Evolutionary conservation across 2,888 invertebrate genomes (phyloP).

Genomic region (Drosophila neotestacea): DNA sequence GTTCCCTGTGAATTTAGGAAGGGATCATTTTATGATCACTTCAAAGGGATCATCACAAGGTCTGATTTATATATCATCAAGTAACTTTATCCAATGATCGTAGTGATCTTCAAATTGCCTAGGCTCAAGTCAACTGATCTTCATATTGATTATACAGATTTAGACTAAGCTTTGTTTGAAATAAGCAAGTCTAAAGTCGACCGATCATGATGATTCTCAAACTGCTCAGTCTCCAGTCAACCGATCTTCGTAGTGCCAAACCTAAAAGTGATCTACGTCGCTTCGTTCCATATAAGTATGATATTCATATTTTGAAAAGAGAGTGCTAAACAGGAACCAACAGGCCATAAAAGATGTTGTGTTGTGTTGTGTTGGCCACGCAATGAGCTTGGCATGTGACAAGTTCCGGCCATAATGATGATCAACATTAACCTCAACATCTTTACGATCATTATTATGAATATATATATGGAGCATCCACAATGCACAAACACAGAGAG

Average conservation of each 20-base stretch:
- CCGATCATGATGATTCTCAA: not conserved
- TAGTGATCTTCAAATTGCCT: not conserved
- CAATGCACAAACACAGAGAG: conserved; percentile 26
- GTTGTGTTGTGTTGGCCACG: conserved; percentile 31
- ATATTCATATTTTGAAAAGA: not conserved
- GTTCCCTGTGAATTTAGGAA: too few species aligned
- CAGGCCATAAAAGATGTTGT: conserved; percentile 52
- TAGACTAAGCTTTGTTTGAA: not conserved
- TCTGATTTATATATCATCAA: too few species aligned
- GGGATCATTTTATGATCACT: too few species aligned
- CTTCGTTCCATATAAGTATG: not conserved
- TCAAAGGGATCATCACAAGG: too few species aligned
- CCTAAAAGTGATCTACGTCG: conserved; percentile 6
- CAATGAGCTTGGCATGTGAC: conserved; percentile 68
- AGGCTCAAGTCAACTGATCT: not conserved
- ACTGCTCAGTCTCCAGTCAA: conserved; percentile 3
- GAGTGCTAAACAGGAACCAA: conserved; percentile 60
- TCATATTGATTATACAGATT: not conserved
- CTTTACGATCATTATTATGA: conserved; percentile 56
- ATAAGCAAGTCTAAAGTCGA: not conserved
- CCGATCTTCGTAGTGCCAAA: conserved; percentile 13
- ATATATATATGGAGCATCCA: conserved; percentile 66
- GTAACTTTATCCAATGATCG: not conserved
- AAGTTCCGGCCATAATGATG: conserved; percentile 74
- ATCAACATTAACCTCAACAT: conserved; percentile 54